A percentile compares a stretch with the other conserved stretches of the same genome.
phyloP scores from a whole-genome alignment of 2,888 invertebrate genomes.

The Harpagoxenus sublaevis region DNA sequence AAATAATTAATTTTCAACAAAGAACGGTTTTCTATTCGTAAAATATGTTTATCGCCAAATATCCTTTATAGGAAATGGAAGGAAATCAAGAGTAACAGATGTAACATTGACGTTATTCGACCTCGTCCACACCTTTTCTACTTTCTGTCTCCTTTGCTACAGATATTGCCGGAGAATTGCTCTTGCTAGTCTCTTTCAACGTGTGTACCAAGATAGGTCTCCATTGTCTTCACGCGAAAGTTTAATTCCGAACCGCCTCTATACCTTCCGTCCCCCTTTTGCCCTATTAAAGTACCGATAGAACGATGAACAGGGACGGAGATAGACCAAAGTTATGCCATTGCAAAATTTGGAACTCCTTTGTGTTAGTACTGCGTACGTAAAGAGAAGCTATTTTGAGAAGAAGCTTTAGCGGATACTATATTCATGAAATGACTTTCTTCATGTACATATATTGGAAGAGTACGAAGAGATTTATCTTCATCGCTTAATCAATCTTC shows the following conservation, averaged over 20 bases:
- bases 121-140: constrained; percentile 7
- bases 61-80: neutral
- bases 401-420: neutral
- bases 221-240: constrained; percentile 78
- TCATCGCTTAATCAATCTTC: neutral
- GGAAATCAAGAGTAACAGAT: constrained; percentile 20
- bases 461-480: constrained; percentile 3
- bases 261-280: constrained; percentile 60
- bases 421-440: constrained; percentile 5
- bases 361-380: constrained; percentile 11
- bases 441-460: neutral
- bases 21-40: neutral
- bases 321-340: constrained; percentile 69
- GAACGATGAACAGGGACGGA: constrained; percentile 75
- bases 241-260: constrained; percentile 76
- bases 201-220: constrained; percentile 70
- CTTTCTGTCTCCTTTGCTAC: constrained; percentile 55
- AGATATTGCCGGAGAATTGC: constrained; percentile 76
- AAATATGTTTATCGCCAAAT: neutral
- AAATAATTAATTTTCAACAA: neutral
- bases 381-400: neutral
- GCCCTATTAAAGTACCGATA: constrained; percentile 69
- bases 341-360: constrained; percentile 53
- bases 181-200: constrained; percentile 71
- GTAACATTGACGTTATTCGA: constrained; percentile 65